Base-by-base conservation (phyloP, 2,113 vertebrate genomes). In the Limnothrissa miodon region DNA sequence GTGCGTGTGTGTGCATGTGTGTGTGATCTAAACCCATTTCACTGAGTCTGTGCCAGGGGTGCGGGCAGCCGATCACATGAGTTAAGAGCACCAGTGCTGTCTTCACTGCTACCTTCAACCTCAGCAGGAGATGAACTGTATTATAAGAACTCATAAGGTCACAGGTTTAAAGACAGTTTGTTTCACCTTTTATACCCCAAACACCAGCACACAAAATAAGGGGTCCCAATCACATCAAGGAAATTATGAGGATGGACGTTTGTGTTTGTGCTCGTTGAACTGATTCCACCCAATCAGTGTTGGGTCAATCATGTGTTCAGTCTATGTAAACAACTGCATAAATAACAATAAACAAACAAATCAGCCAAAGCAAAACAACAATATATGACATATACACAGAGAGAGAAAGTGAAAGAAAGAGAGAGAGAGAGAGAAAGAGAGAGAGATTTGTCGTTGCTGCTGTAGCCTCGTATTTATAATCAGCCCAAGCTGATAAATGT, bases 381-480 rank as follows among this genome's bases (percentile, higher is more conserved):
- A 51, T n/a, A 70, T 42, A 45, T 39, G n/a, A 36, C 7, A 25
- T 42, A 89, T 88, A 90, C 87, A 80, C 74, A 66, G 51, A 62
- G 29, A 56, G 45, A 78, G n/a, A 59, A 70, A 85, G 81, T 70
- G 82, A 81, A 45, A 62, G 39, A 83, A 39, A 44, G 74, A 83
- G 81, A 79, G 83, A 82, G 51, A 66, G 44, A 84, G 44, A 45
- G 78, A 83, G 80, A 83, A 39, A 78, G 45, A 80, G 51, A 86
- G 90, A 89, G 90, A 89, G 90, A 91, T 90, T 91, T 91, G 91
- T 93, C 92, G 91, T 93, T 91, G 89, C 86, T 88, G 86, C 83
- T 92, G 92, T 93, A 93, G 92, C 92, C 92, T 94, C 93, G 91
- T 91, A 94, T 94, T 94, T 94, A 93, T 94, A 94, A 95, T 94